These are phyloP conservation scores for Phylloscopus trochilus DNA, from an alignment of 2,113 vertebrate species.

Conservation along the genomic window DNA sequence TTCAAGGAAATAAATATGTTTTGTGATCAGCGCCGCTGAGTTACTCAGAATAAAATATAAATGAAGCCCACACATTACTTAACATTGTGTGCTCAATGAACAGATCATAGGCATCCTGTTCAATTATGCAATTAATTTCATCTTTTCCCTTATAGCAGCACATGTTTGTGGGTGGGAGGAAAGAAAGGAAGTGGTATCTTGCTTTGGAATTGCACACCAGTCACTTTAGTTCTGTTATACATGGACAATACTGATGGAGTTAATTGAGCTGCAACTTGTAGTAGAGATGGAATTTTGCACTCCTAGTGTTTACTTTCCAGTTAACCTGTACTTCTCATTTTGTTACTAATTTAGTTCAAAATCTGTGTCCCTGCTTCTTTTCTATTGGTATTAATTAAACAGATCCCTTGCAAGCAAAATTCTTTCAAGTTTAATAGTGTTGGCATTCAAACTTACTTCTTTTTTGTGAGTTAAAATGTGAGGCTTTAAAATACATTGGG, in stretches of 20 bases:
- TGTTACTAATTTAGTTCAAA: conserved; percentile 18
- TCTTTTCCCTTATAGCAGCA: background rate
- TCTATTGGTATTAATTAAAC: background rate
- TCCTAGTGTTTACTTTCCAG: background rate
- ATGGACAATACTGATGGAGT: background rate
- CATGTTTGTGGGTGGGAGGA: background rate
- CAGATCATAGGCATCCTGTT: background rate
- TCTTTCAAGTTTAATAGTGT: background rate
- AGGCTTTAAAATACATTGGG: conserved; percentile 1
- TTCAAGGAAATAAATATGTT: background rate
- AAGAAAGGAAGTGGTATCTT: background rate
- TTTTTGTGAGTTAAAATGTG: background rate
- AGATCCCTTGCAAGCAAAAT: background rate
- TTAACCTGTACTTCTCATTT: background rate
- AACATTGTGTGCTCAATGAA: background rate
- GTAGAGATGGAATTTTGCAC: background rate
- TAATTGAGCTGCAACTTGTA: background rate
- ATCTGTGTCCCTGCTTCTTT: background rate
- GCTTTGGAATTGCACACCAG: background rate
- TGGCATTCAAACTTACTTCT: background rate
- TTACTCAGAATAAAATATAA: background rate
- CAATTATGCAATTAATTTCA: background rate
- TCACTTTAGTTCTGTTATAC: background rate
- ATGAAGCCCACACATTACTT: background rate
- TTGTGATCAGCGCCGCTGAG: accelerated